Base-by-base conservation (phyloP, 2,113 vertebrate species). In the Orientallactaga bullata region DNA sequence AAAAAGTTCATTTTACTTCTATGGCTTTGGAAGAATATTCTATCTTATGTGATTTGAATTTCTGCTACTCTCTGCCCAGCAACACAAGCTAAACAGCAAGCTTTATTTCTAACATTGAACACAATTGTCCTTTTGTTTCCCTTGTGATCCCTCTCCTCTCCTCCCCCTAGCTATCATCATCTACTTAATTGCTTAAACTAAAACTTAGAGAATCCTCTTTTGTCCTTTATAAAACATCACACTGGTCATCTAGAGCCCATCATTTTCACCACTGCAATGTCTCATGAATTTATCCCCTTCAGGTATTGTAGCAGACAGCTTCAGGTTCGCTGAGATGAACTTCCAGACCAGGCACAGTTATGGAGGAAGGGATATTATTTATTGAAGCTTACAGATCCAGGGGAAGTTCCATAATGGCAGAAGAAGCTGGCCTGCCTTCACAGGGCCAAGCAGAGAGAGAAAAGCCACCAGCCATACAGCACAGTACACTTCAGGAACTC, bases 181-280 rank as follows among this genome's bases (percentile, higher is more conserved):
- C 18, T 4, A 39, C 51, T 92, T 95, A 24, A 18, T 88, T 90
- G 69, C 35, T 55, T 91, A 90, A 90, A 68, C 55, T 77, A 85
- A 55, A 90, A 42, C n/a, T 12, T 66, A 89, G 32, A 51, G 51
- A 91, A 55, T 91, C 30, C 12, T 61, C 24, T 13, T 89, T 85
- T 83, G 71, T 63, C 61, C 73, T 89, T 61, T 74, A 80, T 61
- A 66, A 91, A 94, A 78, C 1, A 13, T 89, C 47, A 93, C 2
- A 0, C 7, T 72, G 12, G 6, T 91, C 13, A 26, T 79, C 89
- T 85, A 85, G 79, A 74, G 65, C 47, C 82, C 30, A 7, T 60
- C 47, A 28, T 13, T 81, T 96, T 93, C 69, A 51, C 24, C n/a
- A 47, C 65, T 35, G 2, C 78, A 63, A 20, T 81, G 16, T 39